Base-by-base conservation (phyloP, 2,888 invertebrate species). In the Drosophila affinis region DNA sequence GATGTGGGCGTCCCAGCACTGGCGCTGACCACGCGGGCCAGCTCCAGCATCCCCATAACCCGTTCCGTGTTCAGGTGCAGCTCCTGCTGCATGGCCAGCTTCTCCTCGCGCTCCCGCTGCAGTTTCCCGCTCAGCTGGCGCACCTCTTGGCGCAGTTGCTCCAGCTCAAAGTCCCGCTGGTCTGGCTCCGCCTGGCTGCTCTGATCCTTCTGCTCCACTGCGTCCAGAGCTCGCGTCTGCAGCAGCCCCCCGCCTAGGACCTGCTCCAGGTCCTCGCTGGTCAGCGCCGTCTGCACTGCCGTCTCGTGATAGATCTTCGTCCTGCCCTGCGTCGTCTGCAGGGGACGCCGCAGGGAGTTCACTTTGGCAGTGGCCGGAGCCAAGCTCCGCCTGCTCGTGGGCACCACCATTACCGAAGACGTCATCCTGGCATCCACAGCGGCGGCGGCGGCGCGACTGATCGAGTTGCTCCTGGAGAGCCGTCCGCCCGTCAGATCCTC, bases 261-360 rank as follows among this genome's bases (percentile, higher is more conserved):
- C 18, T 95, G 94, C 75, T 96, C 95, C 27, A 97, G 93, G 87
- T 97, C 97, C 3, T 92, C 91, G 60, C 95, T 94, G 1, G 96
- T 94, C 57, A 97, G 91, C 27, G 95, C 95, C 1, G 97, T 97
- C 91, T 97, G 97, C 14, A 94, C 94, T 54, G 94, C 93, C 44
- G 94, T 95, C 91, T 97, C 97, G 78, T 97, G 96, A 90, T 96
- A 97, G 77, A 97, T 97, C 86, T 95, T 93, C 1, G 95, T 95
- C 89, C 94, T 94, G 39, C 93, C 39, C 39, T 39, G 91, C 62
- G 89, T 55, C 75, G 62, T 5, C 61, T 55, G 70, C 91, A 92
- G 82, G 1, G 81, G 87, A 71, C 80, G 70, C 51, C 92, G 92
- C n/a, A 93, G 92, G 77, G 93, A 93, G 1, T 93, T 93, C 3